A percentile compares a stretch with the other conserved stretches of the same genome.
phyloP scores from a whole-genome alignment of 2,888 invertebrate species.

The Beris morrisii region DNA sequence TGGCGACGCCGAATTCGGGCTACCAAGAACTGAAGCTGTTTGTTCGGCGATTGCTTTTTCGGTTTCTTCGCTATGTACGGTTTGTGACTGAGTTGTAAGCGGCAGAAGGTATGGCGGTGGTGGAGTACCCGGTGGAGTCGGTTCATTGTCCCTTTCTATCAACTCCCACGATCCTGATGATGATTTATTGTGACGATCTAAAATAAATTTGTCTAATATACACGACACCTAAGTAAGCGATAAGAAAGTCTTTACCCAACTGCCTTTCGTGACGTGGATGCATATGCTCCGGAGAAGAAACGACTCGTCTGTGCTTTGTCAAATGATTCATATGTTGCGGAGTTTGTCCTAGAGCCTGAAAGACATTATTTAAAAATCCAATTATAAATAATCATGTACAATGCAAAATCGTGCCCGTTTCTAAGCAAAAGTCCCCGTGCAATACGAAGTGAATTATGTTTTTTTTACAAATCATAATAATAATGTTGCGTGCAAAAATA shows the following conservation, averaged over 20 bases:
- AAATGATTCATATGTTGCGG: constrained; percentile 50
- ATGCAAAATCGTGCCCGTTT: background rate
- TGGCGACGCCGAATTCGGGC: constrained; percentile 41
- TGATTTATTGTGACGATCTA: constrained; percentile 53
- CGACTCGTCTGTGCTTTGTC: constrained; percentile 54
- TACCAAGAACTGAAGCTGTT: constrained; percentile 32
- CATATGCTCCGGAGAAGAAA: constrained; percentile 56
- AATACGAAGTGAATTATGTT: too few relatives aligned
- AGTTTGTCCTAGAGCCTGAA: constrained; percentile 53
- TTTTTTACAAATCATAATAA: too few relatives aligned
- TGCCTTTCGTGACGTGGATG: constrained; percentile 46
- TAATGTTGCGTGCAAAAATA: too few relatives aligned
- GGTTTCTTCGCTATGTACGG: constrained; percentile 2
- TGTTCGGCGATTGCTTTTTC: constrained; percentile 31
- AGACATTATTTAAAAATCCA: constrained; percentile 23
- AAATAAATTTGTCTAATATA: constrained; percentile 4
- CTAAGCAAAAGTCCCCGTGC: too few relatives aligned
- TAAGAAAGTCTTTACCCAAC: background rate
- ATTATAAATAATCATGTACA: background rate
- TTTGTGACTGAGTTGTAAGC: constrained; percentile 42
- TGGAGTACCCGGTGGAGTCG: constrained; percentile 84
- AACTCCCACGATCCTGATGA: constrained; percentile 56
- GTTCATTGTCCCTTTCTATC: constrained; percentile 53
- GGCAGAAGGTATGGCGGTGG: constrained; percentile 73
- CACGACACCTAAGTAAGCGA: background rate